A percentile compares a stretch with the other conserved stretches of the same genome.
phyloP scores from a whole-genome alignment of 2,113 vertebrate species.

The Nasalis larvatus region DNA sequence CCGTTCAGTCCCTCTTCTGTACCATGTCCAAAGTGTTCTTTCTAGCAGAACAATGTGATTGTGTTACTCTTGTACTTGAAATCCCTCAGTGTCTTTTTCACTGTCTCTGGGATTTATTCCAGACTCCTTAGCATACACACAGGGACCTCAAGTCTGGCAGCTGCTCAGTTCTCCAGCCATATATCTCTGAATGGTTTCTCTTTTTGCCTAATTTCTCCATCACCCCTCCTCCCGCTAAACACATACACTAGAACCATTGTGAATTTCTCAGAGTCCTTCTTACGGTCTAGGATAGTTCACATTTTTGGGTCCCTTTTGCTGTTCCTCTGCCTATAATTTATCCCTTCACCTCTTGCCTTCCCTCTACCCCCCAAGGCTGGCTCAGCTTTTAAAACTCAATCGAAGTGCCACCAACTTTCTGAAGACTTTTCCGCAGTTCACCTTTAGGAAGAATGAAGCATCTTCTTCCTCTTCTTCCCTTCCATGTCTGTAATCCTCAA shows the following conservation, averaged over 20 bases:
- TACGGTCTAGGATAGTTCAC: neutral
- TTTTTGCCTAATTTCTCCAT: neutral
- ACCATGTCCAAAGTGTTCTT: neutral
- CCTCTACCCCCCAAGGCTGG: neutral
- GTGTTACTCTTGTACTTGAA: neutral
- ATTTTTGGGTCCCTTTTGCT: neutral
- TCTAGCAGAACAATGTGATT: neutral
- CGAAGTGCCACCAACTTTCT: neutral
- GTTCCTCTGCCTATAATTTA: conserved; percentile 8
- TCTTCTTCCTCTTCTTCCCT: neutral
- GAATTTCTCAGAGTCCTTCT: neutral
- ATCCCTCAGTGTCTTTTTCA: neutral
- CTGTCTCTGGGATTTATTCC: conserved; percentile 21
- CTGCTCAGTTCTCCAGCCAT: neutral
- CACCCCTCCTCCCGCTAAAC: neutral
- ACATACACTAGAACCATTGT: neutral
- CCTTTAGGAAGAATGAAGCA: neutral
- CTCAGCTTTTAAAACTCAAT: neutral
- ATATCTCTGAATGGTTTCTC: neutral
- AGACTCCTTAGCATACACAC: neutral
- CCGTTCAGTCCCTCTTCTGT: neutral
- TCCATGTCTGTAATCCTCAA: neutral
- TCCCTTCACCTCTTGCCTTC: neutral
- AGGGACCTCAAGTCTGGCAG: neutral
- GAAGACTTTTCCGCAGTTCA: neutral